Base-by-base conservation (phyloP, 2,888 invertebrate species). In the Mythimna loreyi region DNA sequence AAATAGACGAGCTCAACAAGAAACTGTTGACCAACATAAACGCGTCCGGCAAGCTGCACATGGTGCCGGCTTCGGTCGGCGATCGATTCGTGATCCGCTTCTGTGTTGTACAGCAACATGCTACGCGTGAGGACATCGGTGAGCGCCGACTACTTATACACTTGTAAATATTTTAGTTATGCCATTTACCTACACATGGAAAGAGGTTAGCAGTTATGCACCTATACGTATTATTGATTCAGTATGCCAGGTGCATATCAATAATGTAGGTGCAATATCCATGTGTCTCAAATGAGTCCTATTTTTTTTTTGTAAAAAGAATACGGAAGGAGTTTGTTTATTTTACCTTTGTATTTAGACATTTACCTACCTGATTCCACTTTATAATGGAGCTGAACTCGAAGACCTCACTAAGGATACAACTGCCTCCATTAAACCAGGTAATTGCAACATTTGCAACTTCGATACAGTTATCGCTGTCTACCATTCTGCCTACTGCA, bases 41-140 rank as follows among this genome's bases (percentile, higher is more conserved):
- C 90, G 99, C 98, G 72, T 99, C 99, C 6, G 99, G 99, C 19
- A 98, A 98, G 91, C 95, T 99, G 74, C 99, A 99, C 92, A 99
- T 99, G 99, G 99, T 99, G 16, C 99, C 99, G 0, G 98, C 99
- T 0, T 97, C 97, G 55, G 97, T 99, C 25, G 98, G 98, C 87
- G 99, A 99, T 59, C 97, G 97, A 86, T 99, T 98, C 90, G 98
- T 99, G 60, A 99, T 99, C 85, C 96, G 99, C 67, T 99, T 99
- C 95, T 99, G 99, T 89, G 98, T 99, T 0, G 98, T 99, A 53
- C 97, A 99, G 3, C 98, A 99, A 91, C 97, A 98, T 90, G 98
- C 99, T 11, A 97, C 97, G 0, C 97, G 98, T 57, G 97, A 97
- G 67, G 98, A 98, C 89, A 97, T 98, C 75, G 97, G 98, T 98